Base-by-base conservation (phyloP, 2,888 invertebrate genomes). In the Dyspetes luteomarginatus region DNA sequence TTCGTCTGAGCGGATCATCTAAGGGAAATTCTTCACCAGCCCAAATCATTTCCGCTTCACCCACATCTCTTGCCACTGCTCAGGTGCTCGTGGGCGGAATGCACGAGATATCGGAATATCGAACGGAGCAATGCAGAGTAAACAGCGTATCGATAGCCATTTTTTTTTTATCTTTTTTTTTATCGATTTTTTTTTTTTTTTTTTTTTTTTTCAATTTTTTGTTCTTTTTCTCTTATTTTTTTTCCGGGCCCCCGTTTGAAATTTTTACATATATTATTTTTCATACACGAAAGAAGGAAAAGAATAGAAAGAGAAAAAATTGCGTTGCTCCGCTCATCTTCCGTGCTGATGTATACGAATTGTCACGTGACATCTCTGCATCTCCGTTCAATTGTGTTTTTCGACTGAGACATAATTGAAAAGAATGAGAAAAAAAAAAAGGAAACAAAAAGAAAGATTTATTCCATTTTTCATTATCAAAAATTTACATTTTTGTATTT, bases 21-120 rank as follows among this genome's bases (percentile, higher is more conserved):
- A 90, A 91, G 92, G 89, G 92, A 92, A 91, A 92, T 90, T 89
- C 92, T 87, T 91, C 91, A 88, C 91, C 91, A 88, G 87, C 90
- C 88, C 90, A 91, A 91, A 91, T 90, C 88, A 89, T 91, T 85
- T 88, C 89, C 86, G 89, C 90, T 86, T 90, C 91, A 86, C 91
- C 92, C 86, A 88, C 91, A 86, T 84, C 90, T 88, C 91, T 91
- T 87, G 90, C 91, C 89, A 90, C 90, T 89, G 90, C 91, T 86
- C 91, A 91, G 88, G 91, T 91, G 90, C 89, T 90, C 89, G 91
- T 91, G 90, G 90, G 82, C 87, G 68, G 86, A 88, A 86, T 88
- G 56, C 81, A 83, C 55, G 79, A 78, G 80, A 78, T 78, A 65
- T 78, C 78, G 81, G 82, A 83, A 75, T 68, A 73, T 82, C 78